Base-by-base conservation (phyloP, 2,113 vertebrate species). In the Gobius niger region DNA sequence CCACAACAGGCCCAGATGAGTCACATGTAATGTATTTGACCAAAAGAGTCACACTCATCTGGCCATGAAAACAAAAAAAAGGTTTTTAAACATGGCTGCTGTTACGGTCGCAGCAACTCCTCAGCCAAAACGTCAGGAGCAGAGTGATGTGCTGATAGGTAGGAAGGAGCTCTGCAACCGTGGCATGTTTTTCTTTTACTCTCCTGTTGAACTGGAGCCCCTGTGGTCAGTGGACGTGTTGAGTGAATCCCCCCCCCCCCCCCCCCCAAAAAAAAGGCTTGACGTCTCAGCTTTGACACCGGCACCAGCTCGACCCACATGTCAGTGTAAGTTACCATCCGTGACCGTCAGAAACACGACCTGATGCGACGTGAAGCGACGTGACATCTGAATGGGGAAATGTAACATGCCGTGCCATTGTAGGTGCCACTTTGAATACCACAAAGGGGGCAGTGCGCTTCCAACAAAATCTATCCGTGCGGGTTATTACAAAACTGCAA, bases 41-140 rank as follows among this genome's bases (percentile, higher is more conserved):
- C 24, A 34, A 34, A 34, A 34, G 2, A 24, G 24, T 24, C 24
- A 24, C 24, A 24, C 24, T 24, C 24, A 24, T 24, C 24, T 24
- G 24, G 24, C 2, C 11, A 49, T 14, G 5, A 14, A 50, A 5
- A 14, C 15, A 12, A 50, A 6, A 49, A 13, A 49, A 2, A 14
- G 47, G 12, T 4, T 14, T 53, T 19, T 13, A 42, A 42, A 42
- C 24, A 41, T 14, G 24, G 11, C 15, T 42, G 8, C 44, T 44
- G 54, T 34, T 46, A 44, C 6, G 72, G 54, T 80, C 80, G 86
- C 85, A 83, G 65, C 66, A 51, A 18, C 63, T 67, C 56, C 63
- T 89, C 76, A 80, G 60, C 65, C 51, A 74, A 85, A 86, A 84
- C 76, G 18, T 10, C 34, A 72, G 14, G 46, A 82, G 82, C 82